phyloP scores from a whole-genome alignment of 2,113 vertebrate species.

The Cromileptes altivelis region DNA sequence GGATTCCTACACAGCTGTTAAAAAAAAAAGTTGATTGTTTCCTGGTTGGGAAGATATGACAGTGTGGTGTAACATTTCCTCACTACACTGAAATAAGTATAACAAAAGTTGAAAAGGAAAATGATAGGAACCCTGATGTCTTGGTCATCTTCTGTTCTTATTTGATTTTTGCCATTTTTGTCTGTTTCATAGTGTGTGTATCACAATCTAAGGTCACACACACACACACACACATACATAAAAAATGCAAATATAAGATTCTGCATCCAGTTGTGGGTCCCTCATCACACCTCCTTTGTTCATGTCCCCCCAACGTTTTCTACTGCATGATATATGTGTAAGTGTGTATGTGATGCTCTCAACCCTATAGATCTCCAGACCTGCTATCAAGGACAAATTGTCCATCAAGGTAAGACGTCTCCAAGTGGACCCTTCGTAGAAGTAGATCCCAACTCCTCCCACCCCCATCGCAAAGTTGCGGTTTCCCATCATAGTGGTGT shows the following conservation, averaged over 20 bases:
- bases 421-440: constrained; percentile 64
- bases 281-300: constrained; percentile 44
- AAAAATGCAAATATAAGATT: not conserved
- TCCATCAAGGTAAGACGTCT: constrained; percentile 84
- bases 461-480: constrained; percentile 45
- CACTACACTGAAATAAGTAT: no score
- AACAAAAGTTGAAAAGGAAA: not conserved
- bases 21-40: not conserved
- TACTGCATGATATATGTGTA: constrained; percentile 83
- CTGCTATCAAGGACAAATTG: constrained; percentile 86
- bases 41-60: no score
- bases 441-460: constrained; percentile 62
- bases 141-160: not conserved
- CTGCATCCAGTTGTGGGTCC: constrained; percentile 21
- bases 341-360: constrained; percentile 84
- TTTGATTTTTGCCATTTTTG: not conserved
- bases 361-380: constrained; percentile 86
- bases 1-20: constrained; percentile 9
- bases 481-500: constrained; percentile 57
- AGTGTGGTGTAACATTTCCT: not conserved
- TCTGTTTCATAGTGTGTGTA: constrained; percentile 24
- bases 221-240: not conserved
- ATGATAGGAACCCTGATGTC: not conserved
- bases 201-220: constrained; percentile 18
- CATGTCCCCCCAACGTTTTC: constrained; percentile 52